phyloP scores from a whole-genome alignment of 2,888 invertebrate genomes.

The Dryobotodes eremita region DNA sequence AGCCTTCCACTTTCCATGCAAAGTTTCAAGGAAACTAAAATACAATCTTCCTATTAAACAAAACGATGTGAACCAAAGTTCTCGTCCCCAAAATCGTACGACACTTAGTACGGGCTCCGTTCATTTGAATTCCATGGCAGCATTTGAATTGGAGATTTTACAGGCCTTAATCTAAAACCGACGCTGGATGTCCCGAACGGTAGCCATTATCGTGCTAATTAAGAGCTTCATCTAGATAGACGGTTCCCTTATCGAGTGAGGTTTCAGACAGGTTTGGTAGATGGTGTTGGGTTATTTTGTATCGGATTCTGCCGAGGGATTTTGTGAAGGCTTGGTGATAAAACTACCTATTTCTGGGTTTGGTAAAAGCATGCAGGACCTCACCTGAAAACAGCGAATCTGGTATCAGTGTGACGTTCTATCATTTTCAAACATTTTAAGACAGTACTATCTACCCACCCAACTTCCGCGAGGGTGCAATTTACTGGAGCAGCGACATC shows the following conservation, averaged over 20 bases:
- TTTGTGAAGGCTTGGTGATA: not conserved
- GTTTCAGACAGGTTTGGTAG: constrained; percentile 1
- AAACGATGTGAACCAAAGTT: no score
- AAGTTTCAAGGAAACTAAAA: constrained; percentile 1
- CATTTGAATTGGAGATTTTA: constrained; percentile 89
- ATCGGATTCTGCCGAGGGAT: no score
- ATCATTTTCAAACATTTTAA: not conserved
- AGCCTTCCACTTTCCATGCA: not conserved
- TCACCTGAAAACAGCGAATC: no score
- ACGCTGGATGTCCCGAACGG: constrained; percentile 78
- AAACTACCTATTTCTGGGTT: not conserved
- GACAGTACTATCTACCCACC: not conserved
- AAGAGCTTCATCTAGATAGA: constrained; percentile 73
- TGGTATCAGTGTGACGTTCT: not conserved
- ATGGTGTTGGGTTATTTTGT: not conserved
- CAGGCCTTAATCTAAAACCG: constrained; percentile 87
- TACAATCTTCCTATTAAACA: not conserved
- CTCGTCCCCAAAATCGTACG: no score
- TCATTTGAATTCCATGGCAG: constrained; percentile 84
- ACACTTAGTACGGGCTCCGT: constrained; percentile 72
- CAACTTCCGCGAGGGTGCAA: no score
- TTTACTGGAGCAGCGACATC: not conserved
- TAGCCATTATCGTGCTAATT: constrained; percentile 84
- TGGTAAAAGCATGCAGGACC: no score
- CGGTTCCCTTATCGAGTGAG: not conserved